These are phyloP conservation scores for Ceratina australensis DNA, from an alignment of 1,140 invertebrate genomes.

Conservation along the genomic window DNA sequence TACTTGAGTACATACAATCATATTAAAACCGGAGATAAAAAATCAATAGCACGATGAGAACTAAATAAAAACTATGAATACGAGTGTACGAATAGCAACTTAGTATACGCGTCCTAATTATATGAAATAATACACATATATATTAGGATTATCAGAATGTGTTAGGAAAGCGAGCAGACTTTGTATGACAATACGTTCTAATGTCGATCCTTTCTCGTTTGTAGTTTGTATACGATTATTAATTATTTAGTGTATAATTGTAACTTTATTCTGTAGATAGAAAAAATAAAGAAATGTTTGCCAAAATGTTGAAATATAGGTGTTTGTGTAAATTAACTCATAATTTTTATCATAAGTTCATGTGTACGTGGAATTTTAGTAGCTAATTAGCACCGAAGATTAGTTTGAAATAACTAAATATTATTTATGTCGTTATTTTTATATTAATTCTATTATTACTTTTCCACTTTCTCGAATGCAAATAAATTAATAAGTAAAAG, in stretches of 20 bases:
- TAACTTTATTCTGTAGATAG: not conserved
- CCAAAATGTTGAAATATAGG: constrained; percentile 9
- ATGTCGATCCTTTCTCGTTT: not conserved
- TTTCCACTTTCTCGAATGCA: too few species aligned
- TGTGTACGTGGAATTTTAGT: not conserved
- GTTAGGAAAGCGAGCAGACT: not conserved
- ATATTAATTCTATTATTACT: constrained; percentile 13
- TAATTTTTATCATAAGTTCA: too few species aligned
- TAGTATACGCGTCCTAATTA: not conserved
- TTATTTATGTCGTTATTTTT: too few species aligned
- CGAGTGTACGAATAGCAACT: not conserved
- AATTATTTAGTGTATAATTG: not conserved
- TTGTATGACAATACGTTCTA: not conserved
- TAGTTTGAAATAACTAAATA: not conserved
- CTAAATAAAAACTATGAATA: constrained; percentile 10
- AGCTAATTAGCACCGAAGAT: too few species aligned
- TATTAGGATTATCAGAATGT: not conserved
- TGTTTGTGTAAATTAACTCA: too few species aligned
- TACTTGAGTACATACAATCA: constrained; percentile 3
- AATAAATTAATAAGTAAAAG: too few species aligned
- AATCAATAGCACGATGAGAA: not conserved
- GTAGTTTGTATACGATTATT: not conserved
- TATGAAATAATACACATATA: not conserved
- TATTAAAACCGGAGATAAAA: not conserved
- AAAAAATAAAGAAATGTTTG: constrained; percentile 6